Conservation (phyloP, 2,888 invertebrate genomes). For the Platycnemis pennipes region DNA sequence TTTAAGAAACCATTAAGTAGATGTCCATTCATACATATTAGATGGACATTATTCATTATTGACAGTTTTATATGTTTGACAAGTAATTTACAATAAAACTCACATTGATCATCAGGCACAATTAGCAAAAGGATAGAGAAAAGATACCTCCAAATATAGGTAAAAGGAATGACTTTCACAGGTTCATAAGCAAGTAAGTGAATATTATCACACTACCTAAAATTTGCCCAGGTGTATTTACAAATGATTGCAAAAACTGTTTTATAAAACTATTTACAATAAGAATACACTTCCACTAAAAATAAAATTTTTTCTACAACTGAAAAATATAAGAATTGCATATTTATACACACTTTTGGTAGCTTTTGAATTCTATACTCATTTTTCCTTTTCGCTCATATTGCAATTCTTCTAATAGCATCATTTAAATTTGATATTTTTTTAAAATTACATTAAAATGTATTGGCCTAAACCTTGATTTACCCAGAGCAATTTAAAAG, state of each 20-base stretch:
- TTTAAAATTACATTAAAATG: conserved; percentile 20
- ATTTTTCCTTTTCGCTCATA: neutral
- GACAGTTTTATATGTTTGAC: neutral
- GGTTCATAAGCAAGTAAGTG: conserved; percentile 59
- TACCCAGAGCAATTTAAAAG: conserved; percentile 41
- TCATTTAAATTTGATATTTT: neutral
- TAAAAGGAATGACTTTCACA: conserved; percentile 63
- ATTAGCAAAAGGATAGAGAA: neutral
- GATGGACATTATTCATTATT: neutral
- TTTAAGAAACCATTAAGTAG: too few species aligned
- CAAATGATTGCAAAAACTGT: conserved; percentile 55
- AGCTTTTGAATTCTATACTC: neutral
- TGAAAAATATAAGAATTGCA: conserved; percentile 46
- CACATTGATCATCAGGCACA: neutral
- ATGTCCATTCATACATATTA: too few species aligned
- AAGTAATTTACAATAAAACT: conserved; percentile 21
- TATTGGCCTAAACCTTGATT: conserved; percentile 42
- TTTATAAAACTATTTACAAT: conserved; percentile 62
- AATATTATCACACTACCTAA: conserved; percentile 44
- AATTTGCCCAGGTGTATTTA: conserved; percentile 54
- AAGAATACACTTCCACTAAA: conserved; percentile 48
- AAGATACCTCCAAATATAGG: conserved; percentile 6
- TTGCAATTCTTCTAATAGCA: conserved; percentile 21
- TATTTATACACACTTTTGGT: conserved; percentile 19
- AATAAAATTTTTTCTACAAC: conserved; percentile 28